A percentile compares a stretch with the other conserved stretches of the same genome.
Evolutionary conservation across 1,140 invertebrate species (phyloP).

Genomic region (Gerris buenoi): DNA sequence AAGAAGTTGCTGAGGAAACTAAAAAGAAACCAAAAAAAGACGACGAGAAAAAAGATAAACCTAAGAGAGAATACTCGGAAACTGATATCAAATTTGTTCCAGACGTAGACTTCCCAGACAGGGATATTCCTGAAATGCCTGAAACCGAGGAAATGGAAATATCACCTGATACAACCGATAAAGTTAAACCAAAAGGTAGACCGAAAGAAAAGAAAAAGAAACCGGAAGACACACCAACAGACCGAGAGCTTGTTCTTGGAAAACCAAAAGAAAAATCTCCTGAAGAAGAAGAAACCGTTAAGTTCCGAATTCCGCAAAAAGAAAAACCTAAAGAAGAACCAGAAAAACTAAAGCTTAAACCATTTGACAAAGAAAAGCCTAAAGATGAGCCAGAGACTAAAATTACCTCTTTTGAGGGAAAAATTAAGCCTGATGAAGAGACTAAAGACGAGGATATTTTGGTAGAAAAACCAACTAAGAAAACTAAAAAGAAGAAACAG

Average conservation of each 20-base stretch:
- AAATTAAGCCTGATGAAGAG: slow-evolving; percentile 16
- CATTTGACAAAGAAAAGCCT: slow-evolving; percentile 17
- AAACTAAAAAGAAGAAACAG: slow-evolving; percentile 11
- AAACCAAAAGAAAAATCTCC: slow-evolving; percentile 27
- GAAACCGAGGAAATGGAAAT: slow-evolving; percentile 2
- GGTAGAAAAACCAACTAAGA: slow-evolving; percentile 9
- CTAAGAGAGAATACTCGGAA: slow-evolving; percentile 18
- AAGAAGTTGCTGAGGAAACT: slow-evolving; percentile 25
- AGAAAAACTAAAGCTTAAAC: slow-evolving; percentile 22
- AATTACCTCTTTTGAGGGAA: slow-evolving; percentile 13
- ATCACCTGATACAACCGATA: slow-evolving; percentile 16
- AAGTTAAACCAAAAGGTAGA: slow-evolving; percentile 23
- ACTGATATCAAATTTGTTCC: background rate
- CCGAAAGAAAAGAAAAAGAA: slow-evolving; percentile 17
- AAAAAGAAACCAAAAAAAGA: slow-evolving; percentile 24
- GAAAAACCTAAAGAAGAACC: slow-evolving; percentile 24
- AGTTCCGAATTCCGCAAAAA: slow-evolving; percentile 31
- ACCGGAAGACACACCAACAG: slow-evolving; percentile 21
- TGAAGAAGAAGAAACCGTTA: slow-evolving; percentile 28
- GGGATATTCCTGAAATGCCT: slow-evolving; percentile 19
- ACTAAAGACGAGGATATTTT: background rate
- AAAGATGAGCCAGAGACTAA: slow-evolving; percentile 17
- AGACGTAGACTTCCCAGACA: background rate
- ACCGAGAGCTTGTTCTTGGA: slow-evolving; percentile 29
- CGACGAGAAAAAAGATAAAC: slow-evolving; percentile 23